Conservation (phyloP, 2,888 invertebrate genomes). For the Anthrax anthrax region DNA sequence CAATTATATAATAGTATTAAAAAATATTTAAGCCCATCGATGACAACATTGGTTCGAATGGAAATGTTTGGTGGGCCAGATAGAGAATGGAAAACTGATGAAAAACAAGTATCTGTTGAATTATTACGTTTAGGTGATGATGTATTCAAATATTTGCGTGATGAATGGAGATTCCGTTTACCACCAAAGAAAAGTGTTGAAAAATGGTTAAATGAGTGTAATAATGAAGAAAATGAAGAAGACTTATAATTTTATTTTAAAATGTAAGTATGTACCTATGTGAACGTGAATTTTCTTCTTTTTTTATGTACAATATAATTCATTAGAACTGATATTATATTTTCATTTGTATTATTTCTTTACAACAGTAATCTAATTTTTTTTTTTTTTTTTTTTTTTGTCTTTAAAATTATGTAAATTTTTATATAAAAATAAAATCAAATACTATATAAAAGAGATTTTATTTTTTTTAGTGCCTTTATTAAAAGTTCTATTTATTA, state of each 20-base stretch:
- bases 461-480: too few relatives aligned
- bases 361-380: too few relatives aligned
- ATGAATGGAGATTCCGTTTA: constrained; percentile 32
- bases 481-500: too few relatives aligned
- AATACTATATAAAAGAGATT: too few relatives aligned
- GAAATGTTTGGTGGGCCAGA: constrained; percentile 31
- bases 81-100: constrained; percentile 28
- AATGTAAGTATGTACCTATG: too few relatives aligned
- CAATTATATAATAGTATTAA: constrained; percentile 31
- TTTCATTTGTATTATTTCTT: too few relatives aligned
- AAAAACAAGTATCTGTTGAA: constrained; percentile 24
- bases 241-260: neutral
- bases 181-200: constrained; percentile 23
- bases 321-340: too few relatives aligned
- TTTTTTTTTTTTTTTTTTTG: too few relatives aligned
- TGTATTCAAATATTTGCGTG: constrained; percentile 25
- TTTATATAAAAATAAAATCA: too few relatives aligned
- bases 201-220: constrained; percentile 20
- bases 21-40: constrained; percentile 28
- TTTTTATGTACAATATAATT: too few relatives aligned
- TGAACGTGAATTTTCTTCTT: too few relatives aligned
- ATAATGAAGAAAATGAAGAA: constrained; percentile 16
- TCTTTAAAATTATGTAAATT: too few relatives aligned
- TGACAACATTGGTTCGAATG: constrained; percentile 31
- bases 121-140: constrained; percentile 24